These are phyloP conservation scores for Parnassius mnemosyne DNA, from an alignment of 2,888 invertebrate species.

Conservation along the genomic window DNA sequence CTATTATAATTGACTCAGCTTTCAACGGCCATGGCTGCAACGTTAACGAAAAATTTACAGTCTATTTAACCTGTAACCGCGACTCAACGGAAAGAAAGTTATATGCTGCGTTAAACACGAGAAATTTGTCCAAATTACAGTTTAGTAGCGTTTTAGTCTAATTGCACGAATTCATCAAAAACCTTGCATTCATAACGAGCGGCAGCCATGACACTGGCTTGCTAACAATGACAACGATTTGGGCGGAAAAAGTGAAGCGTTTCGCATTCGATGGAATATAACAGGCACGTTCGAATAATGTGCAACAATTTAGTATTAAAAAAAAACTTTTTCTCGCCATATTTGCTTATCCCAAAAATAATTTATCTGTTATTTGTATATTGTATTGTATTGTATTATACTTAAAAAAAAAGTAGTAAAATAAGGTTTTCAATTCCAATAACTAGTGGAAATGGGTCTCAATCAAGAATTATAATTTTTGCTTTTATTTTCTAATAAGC, in stretches of 20 bases:
- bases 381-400: no score
- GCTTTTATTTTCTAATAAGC: no score
- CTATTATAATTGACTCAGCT: constrained; percentile 30
- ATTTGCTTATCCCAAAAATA: no score
- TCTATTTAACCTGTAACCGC: constrained; percentile 67
- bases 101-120: constrained; percentile 68
- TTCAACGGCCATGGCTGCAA: constrained; percentile 38
- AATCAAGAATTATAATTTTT: no score
- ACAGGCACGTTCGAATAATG: not conserved
- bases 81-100: constrained; percentile 68
- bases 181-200: constrained; percentile 51
- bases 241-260: constrained; percentile 15
- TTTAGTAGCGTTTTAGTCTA: constrained; percentile 72
- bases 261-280: constrained; percentile 3
- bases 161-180: constrained; percentile 66
- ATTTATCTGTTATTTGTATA: no score
- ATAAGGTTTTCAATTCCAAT: no score
- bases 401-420: no score
- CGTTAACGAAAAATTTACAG: constrained; percentile 52
- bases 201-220: constrained; percentile 47
- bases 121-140: constrained; percentile 69
- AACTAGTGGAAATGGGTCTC: no score
- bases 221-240: constrained; percentile 63
- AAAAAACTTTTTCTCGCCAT: no score
- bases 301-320: not conserved